Percentiles rank a stretch among this genome's conserved stretches.
Conservation (phyloP, 1,140 invertebrate genomes). For the Kradibia gibbosae region DNA sequence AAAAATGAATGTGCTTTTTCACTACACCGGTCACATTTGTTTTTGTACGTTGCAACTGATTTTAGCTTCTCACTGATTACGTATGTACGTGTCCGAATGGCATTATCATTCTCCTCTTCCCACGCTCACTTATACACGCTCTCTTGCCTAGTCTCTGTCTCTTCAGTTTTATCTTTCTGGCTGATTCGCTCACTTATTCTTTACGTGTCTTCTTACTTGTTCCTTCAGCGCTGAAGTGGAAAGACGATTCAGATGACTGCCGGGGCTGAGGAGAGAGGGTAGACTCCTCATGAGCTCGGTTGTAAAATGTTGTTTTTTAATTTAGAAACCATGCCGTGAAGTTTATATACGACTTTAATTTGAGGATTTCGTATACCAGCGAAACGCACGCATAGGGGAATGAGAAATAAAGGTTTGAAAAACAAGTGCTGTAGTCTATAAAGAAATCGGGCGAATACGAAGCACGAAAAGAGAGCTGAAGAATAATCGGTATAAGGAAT, state of each 20-base stretch:
- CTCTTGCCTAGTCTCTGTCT: neutral
- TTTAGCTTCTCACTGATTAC: neutral
- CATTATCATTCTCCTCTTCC: conserved; percentile 16
- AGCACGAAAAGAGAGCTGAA: neutral
- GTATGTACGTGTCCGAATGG: neutral
- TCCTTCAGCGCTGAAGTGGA: conserved; percentile 1
- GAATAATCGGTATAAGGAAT: conserved; percentile 1
- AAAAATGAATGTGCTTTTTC: too few species aligned
- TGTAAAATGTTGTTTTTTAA: conserved; percentile 72
- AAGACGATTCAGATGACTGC: neutral
- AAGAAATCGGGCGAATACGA: neutral
- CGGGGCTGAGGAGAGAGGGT: conserved; percentile 26
- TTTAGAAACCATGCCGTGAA: conserved; percentile 63
- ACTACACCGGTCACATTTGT: neutral
- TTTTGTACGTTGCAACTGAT: neutral
- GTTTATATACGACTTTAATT: conserved; percentile 73
- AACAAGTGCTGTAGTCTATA: neutral
- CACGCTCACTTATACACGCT: neutral
- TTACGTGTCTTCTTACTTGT: neutral
- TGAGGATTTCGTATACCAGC: conserved; percentile 67
- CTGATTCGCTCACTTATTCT: neutral
- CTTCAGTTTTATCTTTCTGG: neutral
- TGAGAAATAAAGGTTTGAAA: neutral
- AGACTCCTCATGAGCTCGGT: conserved; percentile 49
- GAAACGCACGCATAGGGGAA: neutral